phyloP scores from a whole-genome alignment of 2,888 invertebrate genomes.

The Noctuana brunneofusca region DNA sequence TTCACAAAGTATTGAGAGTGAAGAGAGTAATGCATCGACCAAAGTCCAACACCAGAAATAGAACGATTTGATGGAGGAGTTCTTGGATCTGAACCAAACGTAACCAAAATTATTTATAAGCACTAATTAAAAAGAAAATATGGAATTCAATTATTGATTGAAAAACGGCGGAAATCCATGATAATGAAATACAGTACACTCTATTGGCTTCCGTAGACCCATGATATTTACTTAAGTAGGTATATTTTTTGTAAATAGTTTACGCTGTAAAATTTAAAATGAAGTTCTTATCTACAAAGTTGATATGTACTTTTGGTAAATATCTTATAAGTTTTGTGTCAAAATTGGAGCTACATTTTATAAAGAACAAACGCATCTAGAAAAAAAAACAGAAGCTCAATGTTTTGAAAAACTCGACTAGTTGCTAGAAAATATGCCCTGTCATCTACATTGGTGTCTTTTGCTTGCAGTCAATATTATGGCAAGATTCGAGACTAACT shows the following conservation, averaged over 20 bases:
- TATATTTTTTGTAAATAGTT: not conserved
- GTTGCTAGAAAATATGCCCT: no score
- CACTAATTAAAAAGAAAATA: not conserved
- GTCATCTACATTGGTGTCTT: conserved; percentile 4
- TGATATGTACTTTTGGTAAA: no score
- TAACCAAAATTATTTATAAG: conserved; percentile 3
- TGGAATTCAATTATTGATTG: conserved; percentile 10
- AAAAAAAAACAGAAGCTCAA: no score
- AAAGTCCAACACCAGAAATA: conserved; percentile 26
- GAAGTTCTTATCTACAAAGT: not conserved
- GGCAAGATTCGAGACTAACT: conserved; percentile 2
- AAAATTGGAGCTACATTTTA: no score
- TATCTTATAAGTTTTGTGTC: no score
- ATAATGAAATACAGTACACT: conserved; percentile 4
- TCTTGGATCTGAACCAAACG: conserved; percentile 23
- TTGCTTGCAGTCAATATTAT: not conserved
- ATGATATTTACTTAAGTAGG: not conserved
- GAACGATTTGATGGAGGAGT: conserved; percentile 23
- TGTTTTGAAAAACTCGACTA: no score
- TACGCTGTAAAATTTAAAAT: not conserved
- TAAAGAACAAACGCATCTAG: no score
- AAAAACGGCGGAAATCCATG: conserved; percentile 11
- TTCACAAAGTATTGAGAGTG: not conserved
- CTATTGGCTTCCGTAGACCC: conserved; percentile 5
- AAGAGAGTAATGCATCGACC: conserved; percentile 10